Conservation (phyloP, 2,888 invertebrate genomes). For the Rhagonycha fulva region DNA sequence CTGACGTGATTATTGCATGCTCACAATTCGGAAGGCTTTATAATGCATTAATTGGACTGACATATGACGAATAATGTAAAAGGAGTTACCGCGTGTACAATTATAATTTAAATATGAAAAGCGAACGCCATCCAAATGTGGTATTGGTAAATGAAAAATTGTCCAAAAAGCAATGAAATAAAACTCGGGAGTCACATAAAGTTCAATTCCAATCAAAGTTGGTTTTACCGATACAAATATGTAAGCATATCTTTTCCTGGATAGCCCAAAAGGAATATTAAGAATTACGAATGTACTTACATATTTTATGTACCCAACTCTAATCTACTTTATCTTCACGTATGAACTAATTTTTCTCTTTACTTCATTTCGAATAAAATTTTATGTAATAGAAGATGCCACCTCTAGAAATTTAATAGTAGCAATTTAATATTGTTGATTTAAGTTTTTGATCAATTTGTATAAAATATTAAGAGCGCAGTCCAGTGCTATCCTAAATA, state of each 20-base stretch:
- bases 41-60: slow-evolving; percentile 20
- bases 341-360: background rate
- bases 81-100: background rate
- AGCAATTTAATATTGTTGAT: background rate
- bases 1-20: slow-evolving; percentile 46
- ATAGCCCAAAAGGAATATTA: background rate
- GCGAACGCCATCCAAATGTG: slow-evolving; percentile 40
- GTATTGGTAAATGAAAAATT: slow-evolving; percentile 42
- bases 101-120: background rate
- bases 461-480: background rate
- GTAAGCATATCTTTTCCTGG: background rate
- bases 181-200: slow-evolving; percentile 37
- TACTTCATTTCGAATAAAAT: background rate
- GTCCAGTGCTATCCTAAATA: no score
- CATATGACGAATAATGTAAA: slow-evolving; percentile 12
- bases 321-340: background rate
- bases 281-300: background rate
- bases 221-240: slow-evolving; percentile 10
- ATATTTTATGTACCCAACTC: background rate
- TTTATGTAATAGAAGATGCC: background rate
- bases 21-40: slow-evolving; percentile 38
- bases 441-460: background rate
- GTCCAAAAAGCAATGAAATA: slow-evolving; percentile 43
- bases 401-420: background rate
- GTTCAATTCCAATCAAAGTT: slow-evolving; percentile 24